Conservation (phyloP, 2,113 vertebrate genomes). For the Channa maculata region DNA sequence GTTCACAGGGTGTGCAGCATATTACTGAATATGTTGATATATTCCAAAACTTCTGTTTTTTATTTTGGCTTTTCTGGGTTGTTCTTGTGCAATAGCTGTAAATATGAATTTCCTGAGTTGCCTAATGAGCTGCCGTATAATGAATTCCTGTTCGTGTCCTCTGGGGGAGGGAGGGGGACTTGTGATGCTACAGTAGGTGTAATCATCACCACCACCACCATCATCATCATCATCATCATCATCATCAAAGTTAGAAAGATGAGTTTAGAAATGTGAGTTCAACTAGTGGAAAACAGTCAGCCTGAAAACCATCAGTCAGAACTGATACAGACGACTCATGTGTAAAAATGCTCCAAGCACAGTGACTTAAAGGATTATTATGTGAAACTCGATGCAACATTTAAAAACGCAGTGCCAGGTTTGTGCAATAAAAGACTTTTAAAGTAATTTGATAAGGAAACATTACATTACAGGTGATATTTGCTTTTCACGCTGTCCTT, state of each 20-base stretch:
- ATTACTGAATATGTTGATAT: not conserved
- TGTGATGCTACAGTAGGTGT: constrained; percentile 18
- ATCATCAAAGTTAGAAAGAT: constrained; percentile 17
- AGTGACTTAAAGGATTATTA: constrained; percentile 17
- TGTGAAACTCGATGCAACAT: no score
- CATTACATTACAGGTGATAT: no score
- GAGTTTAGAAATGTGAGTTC: constrained; percentile 16
- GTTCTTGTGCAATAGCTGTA: constrained; percentile 11
- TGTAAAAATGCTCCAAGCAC: not conserved
- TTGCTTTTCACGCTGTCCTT: no score
- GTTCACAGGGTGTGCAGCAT: not conserved
- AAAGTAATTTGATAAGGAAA: no score
- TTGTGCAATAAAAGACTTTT: no score
- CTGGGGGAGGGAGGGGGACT: not conserved
- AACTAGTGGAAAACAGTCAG: constrained; percentile 7
- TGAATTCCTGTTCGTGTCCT: constrained; percentile 26
- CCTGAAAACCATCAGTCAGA: not conserved
- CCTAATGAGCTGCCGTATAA: constrained; percentile 35
- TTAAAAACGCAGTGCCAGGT: no score
- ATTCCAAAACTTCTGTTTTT: constrained; percentile 29
- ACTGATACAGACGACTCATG: no score
- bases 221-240: not conserved
- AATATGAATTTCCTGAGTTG: constrained; percentile 25
- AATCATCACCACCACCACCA: not conserved
- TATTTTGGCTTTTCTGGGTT: not conserved